Base-by-base conservation (phyloP, 2,888 invertebrate species). In the Phengaris arion region DNA sequence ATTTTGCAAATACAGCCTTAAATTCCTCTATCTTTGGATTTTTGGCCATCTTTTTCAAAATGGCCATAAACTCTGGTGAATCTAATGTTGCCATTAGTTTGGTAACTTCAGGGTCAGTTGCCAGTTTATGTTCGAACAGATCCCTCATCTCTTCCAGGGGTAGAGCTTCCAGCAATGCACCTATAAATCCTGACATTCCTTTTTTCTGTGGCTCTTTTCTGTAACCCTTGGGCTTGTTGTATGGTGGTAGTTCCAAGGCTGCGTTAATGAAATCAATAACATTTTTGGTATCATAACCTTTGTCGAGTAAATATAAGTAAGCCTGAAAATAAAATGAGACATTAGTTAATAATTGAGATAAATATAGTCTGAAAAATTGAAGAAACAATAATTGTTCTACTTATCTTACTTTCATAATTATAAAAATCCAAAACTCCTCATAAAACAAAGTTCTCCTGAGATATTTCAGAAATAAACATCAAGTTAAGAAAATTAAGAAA, bases 41-140 rank as follows among this genome's bases (percentile, higher is more conserved):
- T 35, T 80, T 76, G 4, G 81, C 79, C 81, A 86, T 80, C 76
- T 81, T 83, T 74, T 80, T 82, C 77, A 86, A 74, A 74, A 86
- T 86, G 46, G 81, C 81, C 77, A 83, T 77, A 77, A 86, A 86
- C 78, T 86, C 85, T 72, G 83, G 79, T 1, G 85, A 84, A 75
- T 82, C 84, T 12, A 87, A 79, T 3, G 79, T 83, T 78, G 82
- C 81, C 51, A 85, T 81, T 52, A 86, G 75, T 74, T 84, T 77
- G 12, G 81, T 81, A 68, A 86, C 76, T 77, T 85, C 84, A 15
- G 82, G 80, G 46, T 76, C 81, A 5, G 78, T 83, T 80, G 84
- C 79, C 15, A 86, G 77, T 81, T 86, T 86, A 15, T 73, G 80
- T 78, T 86, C 81, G 10, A 86, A 84, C 52, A 86, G 77, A 70